A percentile compares a stretch with the other conserved stretches of the same genome.
phyloP scores from a whole-genome alignment of 2,888 invertebrate genomes.

The Amiota mariae region DNA sequence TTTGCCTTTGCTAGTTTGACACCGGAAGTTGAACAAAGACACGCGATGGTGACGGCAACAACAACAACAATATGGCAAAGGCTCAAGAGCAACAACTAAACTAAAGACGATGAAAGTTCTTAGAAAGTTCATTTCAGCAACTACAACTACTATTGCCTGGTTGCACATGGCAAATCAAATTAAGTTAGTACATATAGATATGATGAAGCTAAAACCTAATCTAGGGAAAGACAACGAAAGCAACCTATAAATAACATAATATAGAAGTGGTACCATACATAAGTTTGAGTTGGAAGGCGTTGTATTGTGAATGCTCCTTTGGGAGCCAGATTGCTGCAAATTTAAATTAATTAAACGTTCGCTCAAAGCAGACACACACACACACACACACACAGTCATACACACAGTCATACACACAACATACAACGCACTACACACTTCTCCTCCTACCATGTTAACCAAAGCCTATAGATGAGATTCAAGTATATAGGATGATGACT shows the following conservation, averaged over 20 bases:
- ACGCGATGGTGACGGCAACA: not conserved
- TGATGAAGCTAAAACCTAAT: no score
- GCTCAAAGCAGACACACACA: no score
- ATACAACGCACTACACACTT: no score
- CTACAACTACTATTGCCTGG: conserved; percentile 1
- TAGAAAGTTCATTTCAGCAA: no score
- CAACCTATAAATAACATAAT: not conserved
- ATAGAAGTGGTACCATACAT: not conserved
- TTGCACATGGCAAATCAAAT: conserved; percentile 25
- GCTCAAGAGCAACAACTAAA: not conserved
- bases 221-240: not conserved
- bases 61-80: not conserved
- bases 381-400: no score
- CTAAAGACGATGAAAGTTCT: no score
- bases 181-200: not conserved
- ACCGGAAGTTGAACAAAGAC: conserved; percentile 1
- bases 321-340: not conserved
- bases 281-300: no score
- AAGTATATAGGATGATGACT: no score
- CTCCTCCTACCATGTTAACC: no score
- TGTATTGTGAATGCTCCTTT: no score
- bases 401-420: no score
- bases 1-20: conserved; percentile 8
- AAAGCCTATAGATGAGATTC: no score
- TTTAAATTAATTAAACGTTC: conserved; percentile 16